Evolutionary conservation across 1,140 invertebrate genomes (phyloP), one percentile per base, ranked within the genome.

Genomic region (Tetramorium simillimum): DNA sequence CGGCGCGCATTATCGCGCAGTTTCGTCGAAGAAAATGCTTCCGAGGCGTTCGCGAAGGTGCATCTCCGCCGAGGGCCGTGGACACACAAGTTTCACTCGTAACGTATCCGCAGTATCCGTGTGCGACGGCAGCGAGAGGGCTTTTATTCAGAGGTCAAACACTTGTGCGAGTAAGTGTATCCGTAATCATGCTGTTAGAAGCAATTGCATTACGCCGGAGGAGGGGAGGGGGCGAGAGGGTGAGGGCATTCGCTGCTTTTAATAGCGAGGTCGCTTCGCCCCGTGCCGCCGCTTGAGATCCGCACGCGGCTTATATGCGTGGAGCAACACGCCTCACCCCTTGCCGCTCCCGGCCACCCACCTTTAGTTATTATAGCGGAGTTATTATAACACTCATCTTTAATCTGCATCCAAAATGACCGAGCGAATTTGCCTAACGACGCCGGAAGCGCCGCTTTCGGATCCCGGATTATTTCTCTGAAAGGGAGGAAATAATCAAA

Each of bases 401-500:
- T 53, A 80, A 80, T 69, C 46, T 37, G 4, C 77, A 43, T 69
- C 60, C 46, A 37, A 78, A 78, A 28, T 78, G 58, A 65, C 58
- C 58, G 53, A n/a, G 21, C 12, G 21, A 67, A 53, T 77, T 78
- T 51, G 21, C 24, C 40, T 49, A 67, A 85, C 24, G 73, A 80
- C 72, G 43, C 24, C 46, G 40, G 16, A 75, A 56, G n/a, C 24
- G 62, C 43, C n/a, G 18, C 14, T 14, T 14, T 33, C 60, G 24
- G 6, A 33, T 63, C 21, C 40, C n/a, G 62, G 62, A 65, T 65
- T 40, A 65, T 49, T 46, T 24, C 16, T 40, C 24, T 24, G 12
- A 81, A 86, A 80, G 21, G 60, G 33, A 33, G 24, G 40, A 81
- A 65, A 73, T 73, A 85, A 73, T 85, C 82, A 73, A 86, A 28